Evolutionary conservation across 2,113 vertebrate genomes (phyloP).

Genomic region (Trichechus manatus): DNA sequence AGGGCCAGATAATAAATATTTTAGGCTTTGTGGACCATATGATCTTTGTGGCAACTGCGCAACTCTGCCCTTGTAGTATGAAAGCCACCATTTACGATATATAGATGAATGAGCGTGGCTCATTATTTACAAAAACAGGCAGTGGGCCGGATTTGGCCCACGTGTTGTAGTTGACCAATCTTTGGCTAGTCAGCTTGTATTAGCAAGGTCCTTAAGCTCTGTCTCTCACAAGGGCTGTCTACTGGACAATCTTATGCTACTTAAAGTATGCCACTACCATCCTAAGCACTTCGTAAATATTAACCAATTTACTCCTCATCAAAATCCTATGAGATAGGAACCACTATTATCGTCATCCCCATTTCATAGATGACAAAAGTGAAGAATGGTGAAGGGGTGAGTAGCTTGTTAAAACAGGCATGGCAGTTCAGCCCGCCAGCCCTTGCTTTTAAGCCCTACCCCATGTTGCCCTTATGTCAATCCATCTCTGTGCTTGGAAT

Average conservation of each 20-base stretch:
- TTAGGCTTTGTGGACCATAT: background rate
- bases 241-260: background rate
- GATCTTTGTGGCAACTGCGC: background rate
- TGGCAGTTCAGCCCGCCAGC: background rate
- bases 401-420: background rate
- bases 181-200: background rate
- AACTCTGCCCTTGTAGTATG: background rate
- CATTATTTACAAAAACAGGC: slow-evolving; percentile 1
- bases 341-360: background rate
- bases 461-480: background rate
- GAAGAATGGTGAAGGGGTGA: background rate
- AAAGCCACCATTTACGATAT: background rate
- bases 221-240: background rate
- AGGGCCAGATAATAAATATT: background rate
- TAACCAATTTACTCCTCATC: background rate
- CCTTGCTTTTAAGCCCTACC: background rate
- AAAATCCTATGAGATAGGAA: background rate
- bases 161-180: background rate
- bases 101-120: background rate
- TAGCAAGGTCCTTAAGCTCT: background rate
- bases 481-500: background rate
- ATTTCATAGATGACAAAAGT: background rate
- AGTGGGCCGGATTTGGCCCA: background rate
- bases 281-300: background rate
- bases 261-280: background rate